Percentiles rank a stretch among this genome's conserved stretches.
Evolutionary conservation across 2,797 vertebrate genomes (phyloP).

Genomic region (Antennarius maculatus): DNA sequence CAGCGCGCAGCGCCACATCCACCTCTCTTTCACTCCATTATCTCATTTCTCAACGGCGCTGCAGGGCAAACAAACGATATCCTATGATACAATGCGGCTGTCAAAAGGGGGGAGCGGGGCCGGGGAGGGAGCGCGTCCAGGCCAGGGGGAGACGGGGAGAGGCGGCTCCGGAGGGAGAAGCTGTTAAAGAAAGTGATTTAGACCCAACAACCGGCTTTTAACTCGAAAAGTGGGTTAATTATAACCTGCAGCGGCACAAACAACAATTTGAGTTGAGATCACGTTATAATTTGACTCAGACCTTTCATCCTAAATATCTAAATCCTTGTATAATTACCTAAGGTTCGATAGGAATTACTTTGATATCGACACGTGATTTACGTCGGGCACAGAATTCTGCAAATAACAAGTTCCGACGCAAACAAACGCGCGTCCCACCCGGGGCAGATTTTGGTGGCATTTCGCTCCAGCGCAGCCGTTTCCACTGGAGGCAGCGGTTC

Average conservation of each 20-base stretch:
- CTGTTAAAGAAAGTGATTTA: conserved; percentile 32
- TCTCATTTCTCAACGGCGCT: conserved; percentile 18
- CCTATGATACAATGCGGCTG: conserved; percentile 51
- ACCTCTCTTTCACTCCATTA: conserved; percentile 21
- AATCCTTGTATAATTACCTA: conserved; percentile 11
- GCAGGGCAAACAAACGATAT: conserved; percentile 35
- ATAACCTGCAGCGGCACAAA: conserved; percentile 38
- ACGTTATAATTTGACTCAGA: conserved; percentile 30
- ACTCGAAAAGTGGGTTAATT: conserved; percentile 42
- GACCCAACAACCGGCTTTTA: conserved; percentile 40
- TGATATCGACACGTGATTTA: conserved; percentile 22
- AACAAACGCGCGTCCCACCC: not conserved
- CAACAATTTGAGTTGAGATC: conserved; percentile 42
- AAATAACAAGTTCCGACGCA: conserved; percentile 29
- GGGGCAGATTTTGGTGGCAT: conserved; percentile 3
- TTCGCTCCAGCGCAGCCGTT: not conserved
- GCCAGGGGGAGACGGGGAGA: not conserved
- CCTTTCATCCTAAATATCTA: conserved; percentile 23
- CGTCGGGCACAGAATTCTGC: conserved; percentile 14
- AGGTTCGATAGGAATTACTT: conserved; percentile 25
- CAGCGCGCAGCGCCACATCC: conserved; percentile 14
- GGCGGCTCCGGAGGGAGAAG: not conserved
- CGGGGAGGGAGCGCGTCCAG: not conserved
- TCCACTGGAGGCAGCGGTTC: not conserved
- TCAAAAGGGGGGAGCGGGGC: conserved; percentile 17